phyloP scores from a whole-genome alignment of 1,140 invertebrate species.

The Cotesia chilonis region DNA sequence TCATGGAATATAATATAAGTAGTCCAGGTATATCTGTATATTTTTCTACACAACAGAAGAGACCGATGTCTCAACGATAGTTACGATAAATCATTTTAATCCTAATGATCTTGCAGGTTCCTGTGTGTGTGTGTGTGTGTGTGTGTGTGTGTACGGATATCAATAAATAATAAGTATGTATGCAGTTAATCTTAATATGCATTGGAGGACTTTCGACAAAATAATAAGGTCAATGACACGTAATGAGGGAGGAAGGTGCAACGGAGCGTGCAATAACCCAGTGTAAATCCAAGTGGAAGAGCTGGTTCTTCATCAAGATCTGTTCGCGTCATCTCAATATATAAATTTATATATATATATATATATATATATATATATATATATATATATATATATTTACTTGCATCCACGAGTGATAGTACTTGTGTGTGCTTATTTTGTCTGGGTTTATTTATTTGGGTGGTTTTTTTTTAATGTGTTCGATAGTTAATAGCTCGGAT shows the following conservation, averaged over 20 bases:
- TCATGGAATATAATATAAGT: no score
- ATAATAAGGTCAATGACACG: slow-evolving; percentile 48
- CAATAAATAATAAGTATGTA: neutral
- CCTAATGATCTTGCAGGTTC: neutral
- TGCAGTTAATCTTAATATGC: neutral
- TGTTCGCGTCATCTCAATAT: slow-evolving; percentile 7
- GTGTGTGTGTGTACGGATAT: neutral
- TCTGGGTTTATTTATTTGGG: no score
- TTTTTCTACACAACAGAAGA: no score
- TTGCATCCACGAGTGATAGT: no score
- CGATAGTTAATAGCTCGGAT: no score
- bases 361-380: neutral
- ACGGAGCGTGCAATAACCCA: slow-evolving; percentile 38
- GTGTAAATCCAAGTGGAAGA: slow-evolving; percentile 26
- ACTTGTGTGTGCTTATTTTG: no score
- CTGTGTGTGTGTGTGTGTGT: neutral
- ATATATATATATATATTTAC: neutral
- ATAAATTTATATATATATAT: slow-evolving; percentile 5
- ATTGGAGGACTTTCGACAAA: slow-evolving; percentile 38
- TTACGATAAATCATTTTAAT: no score
- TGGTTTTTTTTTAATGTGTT: no score
- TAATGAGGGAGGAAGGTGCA: slow-evolving; percentile 46
- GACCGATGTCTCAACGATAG: no score
- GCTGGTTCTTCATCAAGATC: slow-evolving; percentile 21
- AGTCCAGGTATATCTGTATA: no score